Evolutionary conservation across 2,888 invertebrate species (phyloP).

Genomic region (Drosophila antonietae): DNA sequence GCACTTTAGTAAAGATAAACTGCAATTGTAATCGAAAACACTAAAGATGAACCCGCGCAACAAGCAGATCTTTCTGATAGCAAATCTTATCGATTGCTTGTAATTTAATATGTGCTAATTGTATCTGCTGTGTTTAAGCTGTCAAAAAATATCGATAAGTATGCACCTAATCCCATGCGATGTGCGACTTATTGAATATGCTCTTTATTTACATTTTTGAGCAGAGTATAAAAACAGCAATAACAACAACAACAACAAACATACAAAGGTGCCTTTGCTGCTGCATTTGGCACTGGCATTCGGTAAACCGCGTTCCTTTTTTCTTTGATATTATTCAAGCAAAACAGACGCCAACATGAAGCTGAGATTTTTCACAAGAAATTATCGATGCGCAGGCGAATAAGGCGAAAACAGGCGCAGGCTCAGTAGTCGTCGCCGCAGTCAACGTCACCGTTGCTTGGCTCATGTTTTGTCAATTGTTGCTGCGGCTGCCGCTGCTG

Average conservation of each 20-base stretch:
- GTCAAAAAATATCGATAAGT: slow-evolving; percentile 5
- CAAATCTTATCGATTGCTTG: slow-evolving; percentile 1
- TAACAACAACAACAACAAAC: background rate
- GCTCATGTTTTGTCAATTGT: slow-evolving; percentile 65
- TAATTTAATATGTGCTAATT: slow-evolving; percentile 1
- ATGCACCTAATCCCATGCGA: background rate
- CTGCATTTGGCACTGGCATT: slow-evolving; percentile 72
- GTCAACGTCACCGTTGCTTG: slow-evolving; percentile 23
- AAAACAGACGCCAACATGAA: slow-evolving; percentile 53
- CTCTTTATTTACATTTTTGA: background rate
- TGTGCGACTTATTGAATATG: background rate
- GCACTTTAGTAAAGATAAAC: background rate
- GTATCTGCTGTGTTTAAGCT: background rate
- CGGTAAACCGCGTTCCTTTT: slow-evolving; percentile 65
- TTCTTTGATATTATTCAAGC: slow-evolving; percentile 64
- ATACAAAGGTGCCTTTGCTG: slow-evolving; percentile 26
- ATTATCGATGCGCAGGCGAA: slow-evolving; percentile 64
- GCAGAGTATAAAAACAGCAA: slow-evolving; percentile 4
- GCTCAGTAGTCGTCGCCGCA: slow-evolving; percentile 40
- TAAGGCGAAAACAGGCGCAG: slow-evolving; percentile 53
- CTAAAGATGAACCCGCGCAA: background rate
- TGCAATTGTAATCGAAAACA: background rate
- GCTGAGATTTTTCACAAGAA: slow-evolving; percentile 80
- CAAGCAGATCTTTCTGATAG: background rate
- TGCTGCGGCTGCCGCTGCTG: background rate